Evolutionary conservation across 2,888 invertebrate species (phyloP).

Genomic region (Mythimna lalbum): DNA sequence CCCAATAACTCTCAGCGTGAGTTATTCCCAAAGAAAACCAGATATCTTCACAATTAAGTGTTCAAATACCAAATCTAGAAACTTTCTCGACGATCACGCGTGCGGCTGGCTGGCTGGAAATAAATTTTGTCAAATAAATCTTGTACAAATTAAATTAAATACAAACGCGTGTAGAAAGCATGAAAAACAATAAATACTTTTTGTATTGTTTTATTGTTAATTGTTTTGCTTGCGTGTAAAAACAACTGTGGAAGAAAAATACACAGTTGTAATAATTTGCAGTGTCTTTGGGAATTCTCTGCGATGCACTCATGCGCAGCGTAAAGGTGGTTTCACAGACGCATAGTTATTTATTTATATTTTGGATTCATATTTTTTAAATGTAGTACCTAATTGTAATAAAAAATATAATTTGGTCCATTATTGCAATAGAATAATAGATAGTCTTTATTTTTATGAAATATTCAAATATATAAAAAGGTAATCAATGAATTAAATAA

Average conservation of each 20-base stretch:
- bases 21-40: constrained; percentile 37
- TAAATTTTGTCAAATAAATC: constrained; percentile 31
- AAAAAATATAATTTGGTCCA: no score
- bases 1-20: constrained; percentile 27
- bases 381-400: neutral
- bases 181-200: constrained; percentile 11
- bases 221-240: constrained; percentile 40
- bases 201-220: constrained; percentile 32
- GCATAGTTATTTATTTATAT: no score
- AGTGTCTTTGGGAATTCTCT: constrained; percentile 32
- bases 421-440: no score
- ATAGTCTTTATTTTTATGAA: no score
- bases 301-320: constrained; percentile 32
- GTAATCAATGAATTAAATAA: no score
- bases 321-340: constrained; percentile 14
- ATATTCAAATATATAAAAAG: no score
- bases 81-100: constrained; percentile 44
- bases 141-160: constrained; percentile 25
- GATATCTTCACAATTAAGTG: constrained; percentile 30
- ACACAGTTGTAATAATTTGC: constrained; percentile 23
- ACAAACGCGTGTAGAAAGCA: constrained; percentile 36
- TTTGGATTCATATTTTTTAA: neutral
- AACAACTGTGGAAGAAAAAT: constrained; percentile 15
- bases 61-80: constrained; percentile 35
- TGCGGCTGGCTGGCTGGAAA: constrained; percentile 11